These are phyloP conservation scores for Diarsia brunnea DNA, from an alignment of 2,888 invertebrate genomes.

Conservation along the genomic window DNA sequence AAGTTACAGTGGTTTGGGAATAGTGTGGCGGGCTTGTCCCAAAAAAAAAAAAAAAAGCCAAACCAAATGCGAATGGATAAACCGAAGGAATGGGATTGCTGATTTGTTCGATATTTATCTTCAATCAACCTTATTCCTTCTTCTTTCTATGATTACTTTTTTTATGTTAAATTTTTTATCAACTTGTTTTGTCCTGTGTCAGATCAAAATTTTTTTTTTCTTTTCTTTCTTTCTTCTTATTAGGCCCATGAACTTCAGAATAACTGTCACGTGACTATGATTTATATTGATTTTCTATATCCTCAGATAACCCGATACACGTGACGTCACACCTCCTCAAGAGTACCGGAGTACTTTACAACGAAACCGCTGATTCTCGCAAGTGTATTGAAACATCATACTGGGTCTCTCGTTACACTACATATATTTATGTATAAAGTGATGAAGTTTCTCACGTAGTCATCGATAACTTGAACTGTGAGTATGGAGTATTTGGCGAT, in stretches of 20 bases:
- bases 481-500: background rate
- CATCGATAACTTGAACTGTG: conserved; percentile 38
- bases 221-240: no score
- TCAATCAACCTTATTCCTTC: no score
- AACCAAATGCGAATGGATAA: no score
- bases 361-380: conserved; percentile 19
- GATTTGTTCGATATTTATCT: background rate
- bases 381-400: conserved; percentile 24
- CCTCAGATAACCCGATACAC: conserved; percentile 11
- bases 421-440: conserved; percentile 6
- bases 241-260: background rate
- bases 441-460: conserved; percentile 48
- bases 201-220: no score
- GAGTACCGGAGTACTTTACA: conserved; percentile 27
- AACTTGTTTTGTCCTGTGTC: no score
- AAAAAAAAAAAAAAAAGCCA: no score
- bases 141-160: no score
- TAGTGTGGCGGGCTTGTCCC: no score
- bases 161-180: no score
- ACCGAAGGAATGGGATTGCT: background rate
- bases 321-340: conserved; percentile 8
- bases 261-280: background rate
- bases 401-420: conserved; percentile 27
- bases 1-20: no score
- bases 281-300: background rate